phyloP scores from a whole-genome alignment of 2,888 invertebrate species.

The Homarus gammarus region DNA sequence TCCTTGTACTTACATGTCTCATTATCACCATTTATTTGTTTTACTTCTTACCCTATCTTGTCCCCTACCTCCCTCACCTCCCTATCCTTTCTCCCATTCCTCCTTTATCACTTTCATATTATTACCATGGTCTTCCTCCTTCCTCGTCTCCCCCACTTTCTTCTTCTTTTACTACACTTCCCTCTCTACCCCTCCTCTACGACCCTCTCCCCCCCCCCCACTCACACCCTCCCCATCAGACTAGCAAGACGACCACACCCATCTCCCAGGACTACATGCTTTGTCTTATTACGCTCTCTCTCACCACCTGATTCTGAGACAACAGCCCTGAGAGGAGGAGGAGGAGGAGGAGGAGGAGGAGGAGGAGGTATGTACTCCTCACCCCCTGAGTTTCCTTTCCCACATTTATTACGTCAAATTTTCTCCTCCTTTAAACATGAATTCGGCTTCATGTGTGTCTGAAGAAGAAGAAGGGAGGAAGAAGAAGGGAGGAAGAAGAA shows the following conservation, averaged over 20 bases:
- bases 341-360: neutral
- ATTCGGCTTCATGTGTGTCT: too few species aligned
- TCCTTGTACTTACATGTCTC: neutral
- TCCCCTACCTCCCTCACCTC: neutral
- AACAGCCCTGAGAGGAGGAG: neutral
- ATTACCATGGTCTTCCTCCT: neutral
- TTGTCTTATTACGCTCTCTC: neutral
- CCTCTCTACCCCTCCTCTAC: neutral
- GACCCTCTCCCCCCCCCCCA: neutral
- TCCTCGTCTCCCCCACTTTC: too few species aligned
- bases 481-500: too few species aligned
- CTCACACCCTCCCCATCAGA: neutral
- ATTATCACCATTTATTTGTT: neutral
- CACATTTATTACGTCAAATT: too few species aligned
- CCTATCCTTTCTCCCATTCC: neutral
- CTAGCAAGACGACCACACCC: conserved; percentile 5
- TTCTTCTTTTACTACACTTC: too few species aligned
- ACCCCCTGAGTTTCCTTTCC: neutral
- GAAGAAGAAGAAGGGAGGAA: too few species aligned
- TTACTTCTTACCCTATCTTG: neutral
- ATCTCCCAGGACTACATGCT: neutral
- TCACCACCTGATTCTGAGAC: neutral
- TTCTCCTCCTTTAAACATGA: too few species aligned
- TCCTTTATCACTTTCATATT: neutral
- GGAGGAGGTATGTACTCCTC: neutral